Evolutionary conservation across 2,888 invertebrate genomes (phyloP).

Genomic region (Ceriagrion tenellum): DNA sequence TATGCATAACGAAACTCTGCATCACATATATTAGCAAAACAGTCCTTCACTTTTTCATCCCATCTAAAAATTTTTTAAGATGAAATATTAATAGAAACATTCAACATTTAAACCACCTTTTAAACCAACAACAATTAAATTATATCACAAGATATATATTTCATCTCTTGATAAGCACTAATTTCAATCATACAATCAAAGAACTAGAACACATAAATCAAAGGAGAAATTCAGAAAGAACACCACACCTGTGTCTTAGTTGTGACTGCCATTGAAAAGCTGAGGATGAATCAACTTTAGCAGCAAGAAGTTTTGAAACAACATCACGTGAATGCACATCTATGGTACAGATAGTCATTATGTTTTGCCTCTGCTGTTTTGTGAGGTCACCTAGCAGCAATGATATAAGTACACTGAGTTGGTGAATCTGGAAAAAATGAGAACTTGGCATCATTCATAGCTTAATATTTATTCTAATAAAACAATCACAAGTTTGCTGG

Average conservation of each 20-base stretch:
- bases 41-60: slow-evolving; percentile 89
- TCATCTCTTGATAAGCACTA: background rate
- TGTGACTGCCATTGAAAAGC: slow-evolving; percentile 97
- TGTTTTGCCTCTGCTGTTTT: slow-evolving; percentile 93
- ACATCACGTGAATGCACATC: slow-evolving; percentile 97
- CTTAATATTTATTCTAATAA: too few relatives aligned
- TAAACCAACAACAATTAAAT: background rate
- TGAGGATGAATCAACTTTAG: slow-evolving; percentile 88
- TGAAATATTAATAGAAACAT: background rate
- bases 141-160: too few relatives aligned
- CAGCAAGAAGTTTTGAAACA: slow-evolving; percentile 90
- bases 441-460: too few relatives aligned
- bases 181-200: background rate
- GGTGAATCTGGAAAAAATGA: slow-evolving; percentile 81
- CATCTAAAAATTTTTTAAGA: slow-evolving; percentile 81
- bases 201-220: background rate
- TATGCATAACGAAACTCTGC: slow-evolving; percentile 95
- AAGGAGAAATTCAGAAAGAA: background rate
- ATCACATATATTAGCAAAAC: slow-evolving; percentile 96
- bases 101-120: background rate
- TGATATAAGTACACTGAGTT: slow-evolving; percentile 90
- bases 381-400: slow-evolving; percentile 90
- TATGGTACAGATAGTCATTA: slow-evolving; percentile 98
- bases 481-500: too few relatives aligned
- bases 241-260: slow-evolving; percentile 83